Base-by-base conservation (phyloP, 2,797 vertebrate species). In the Mareca penelope region DNA sequence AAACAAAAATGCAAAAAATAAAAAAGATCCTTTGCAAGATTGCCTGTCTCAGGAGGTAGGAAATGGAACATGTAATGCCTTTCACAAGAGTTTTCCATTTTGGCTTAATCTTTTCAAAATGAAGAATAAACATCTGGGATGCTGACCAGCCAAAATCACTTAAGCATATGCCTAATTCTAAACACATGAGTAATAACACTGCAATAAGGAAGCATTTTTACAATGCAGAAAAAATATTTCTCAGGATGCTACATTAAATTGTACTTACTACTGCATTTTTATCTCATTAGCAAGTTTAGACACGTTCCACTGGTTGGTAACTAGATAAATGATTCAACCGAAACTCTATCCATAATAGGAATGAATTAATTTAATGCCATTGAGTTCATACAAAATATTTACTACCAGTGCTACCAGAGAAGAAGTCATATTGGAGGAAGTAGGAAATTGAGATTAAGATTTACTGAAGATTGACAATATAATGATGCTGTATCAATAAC, bases 141-240 rank as follows among this genome's bases (percentile, higher is more conserved):
- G 18, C 15, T 75, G 33, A 83, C 8, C 13, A 60, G 63, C 23
- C 50, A 48, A 84, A 88, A 82, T 22, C 10, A 29, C 9, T 69
- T 17, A 17, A 65, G 23, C 3, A 7, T 5, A 12, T 39, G 12
- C 15, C 17, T 46, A 23, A 61, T 17, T 50, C 24, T 19, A 42
- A 79, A n/a, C 7, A 22, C 0, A 0, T 12, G 23, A 56, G 8
- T n/a, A 55, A 6, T 15, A 57, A 26, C 10, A 16, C 6, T 35
- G 23, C 46, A 57, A 24, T 6, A 65, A 73, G 5, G 16, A 64
- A 71, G 7, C 23, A 24, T 29, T 92, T 80, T 65, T 40, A 11
- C 39, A 52, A 92, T 69, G 18, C 7, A 77, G 14, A 80, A 70
- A 40, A 40, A 85, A 12, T 28, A 35, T 15, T 5, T n/a, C 39